Evolutionary conservation across 2,113 vertebrate species (phyloP).

Genomic region (Carollia perspicillata): DNA sequence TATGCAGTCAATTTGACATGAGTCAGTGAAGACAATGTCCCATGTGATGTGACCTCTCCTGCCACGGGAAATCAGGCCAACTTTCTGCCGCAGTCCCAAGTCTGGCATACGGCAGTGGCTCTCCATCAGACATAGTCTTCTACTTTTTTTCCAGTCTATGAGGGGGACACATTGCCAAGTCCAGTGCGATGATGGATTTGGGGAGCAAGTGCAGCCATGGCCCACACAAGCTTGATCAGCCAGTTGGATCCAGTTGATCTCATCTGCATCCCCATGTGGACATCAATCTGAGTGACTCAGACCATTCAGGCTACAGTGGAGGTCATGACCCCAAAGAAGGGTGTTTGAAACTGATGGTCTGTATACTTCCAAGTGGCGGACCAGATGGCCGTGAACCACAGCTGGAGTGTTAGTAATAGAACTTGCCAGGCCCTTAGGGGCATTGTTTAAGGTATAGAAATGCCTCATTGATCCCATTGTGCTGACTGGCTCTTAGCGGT

Average conservation of each 20-base stretch:
- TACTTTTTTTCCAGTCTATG: neutral
- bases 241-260: neutral
- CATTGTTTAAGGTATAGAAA: neutral
- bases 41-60: neutral
- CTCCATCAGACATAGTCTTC: neutral
- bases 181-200: neutral
- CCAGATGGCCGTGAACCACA: too few relatives aligned
- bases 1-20: neutral
- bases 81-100: neutral
- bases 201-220: too few relatives aligned
- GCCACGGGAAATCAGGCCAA: fast-evolving
- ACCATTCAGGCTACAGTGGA: too few relatives aligned
- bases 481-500: too few relatives aligned
- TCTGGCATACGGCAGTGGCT: fast-evolving
- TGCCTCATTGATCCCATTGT: neutral
- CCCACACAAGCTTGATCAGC: fast-evolving
- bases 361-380: neutral
- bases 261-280: too few relatives aligned
- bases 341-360: neutral
- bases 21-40: neutral
- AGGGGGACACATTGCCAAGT: neutral
- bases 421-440: neutral
- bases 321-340: neutral
- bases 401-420: neutral
- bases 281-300: neutral